Base-by-base conservation (phyloP, 2,113 vertebrate species). In the Leucopsar rothschildi region DNA sequence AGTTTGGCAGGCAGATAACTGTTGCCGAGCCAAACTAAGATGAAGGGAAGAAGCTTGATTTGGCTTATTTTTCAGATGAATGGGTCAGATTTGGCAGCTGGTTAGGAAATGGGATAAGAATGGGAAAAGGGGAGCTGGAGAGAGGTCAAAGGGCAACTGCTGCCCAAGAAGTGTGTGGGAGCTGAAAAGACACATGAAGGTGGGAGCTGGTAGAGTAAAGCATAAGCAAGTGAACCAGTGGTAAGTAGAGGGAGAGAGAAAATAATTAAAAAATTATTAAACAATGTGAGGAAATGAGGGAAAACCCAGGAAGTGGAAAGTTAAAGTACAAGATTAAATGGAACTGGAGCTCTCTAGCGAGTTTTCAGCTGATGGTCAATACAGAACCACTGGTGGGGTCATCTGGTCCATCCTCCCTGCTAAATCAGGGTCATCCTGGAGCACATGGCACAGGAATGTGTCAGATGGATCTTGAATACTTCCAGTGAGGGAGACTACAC, bases 221-320 rank as follows among this genome's bases (percentile, higher is more conserved):
- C 60, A 50, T 53, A 61, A 69, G 29, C 20, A 73, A 76, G 59
- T 49, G 40, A 85, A 42, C 25, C 37, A 59, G 21, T 47, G 7
- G 23, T 63, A 86, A 89, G 19, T 35, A 33, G 50, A 52, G 35
- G 88, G 64, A 63, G 25, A 45, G 16, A 45, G 50, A 82, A 90
- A 44, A 92, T 77, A 25, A 33, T 77, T 28, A 70, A 39, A 39
- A 10, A 39, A 39, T 39, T 39, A 39, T 39, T 39, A 39, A 92
- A 92, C 65, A 90, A 81, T 83, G 56, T 53, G n/a, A 90, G 72
- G 86, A 97, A 88, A 83, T 78, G 31, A 73, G 63, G 50, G 64
- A 77, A 95, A 92, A 81, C 39, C 23, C 29, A 40, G 60, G 42
- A 94, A 81, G 16, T 33, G 16, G 33, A 60, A 80, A 77, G 47